These are phyloP conservation scores for Folsomia manolachei DNA, from an alignment of 2,888 invertebrate species.

Conservation along the genomic window DNA sequence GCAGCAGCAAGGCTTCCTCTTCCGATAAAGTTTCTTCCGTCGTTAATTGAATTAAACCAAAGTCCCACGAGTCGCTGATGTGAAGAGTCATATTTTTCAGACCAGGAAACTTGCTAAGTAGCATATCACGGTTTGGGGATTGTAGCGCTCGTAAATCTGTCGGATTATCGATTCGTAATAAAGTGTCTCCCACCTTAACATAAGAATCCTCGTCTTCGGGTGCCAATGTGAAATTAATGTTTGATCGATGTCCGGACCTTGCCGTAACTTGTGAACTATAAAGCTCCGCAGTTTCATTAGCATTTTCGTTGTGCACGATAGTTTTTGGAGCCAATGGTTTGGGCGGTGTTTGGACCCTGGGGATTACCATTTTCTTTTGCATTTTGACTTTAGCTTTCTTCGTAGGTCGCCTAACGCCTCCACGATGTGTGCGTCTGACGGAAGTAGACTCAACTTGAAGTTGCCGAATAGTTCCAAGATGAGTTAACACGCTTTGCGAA, in stretches of 20 bases:
- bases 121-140: not conserved
- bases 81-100: slow-evolving; percentile 12
- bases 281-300: slow-evolving; percentile 22
- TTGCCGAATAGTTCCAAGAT: not conserved
- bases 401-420: slow-evolving; percentile 12
- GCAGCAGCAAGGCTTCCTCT: slow-evolving; percentile 14
- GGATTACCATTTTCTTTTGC: not conserved
- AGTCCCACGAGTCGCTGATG: not conserved
- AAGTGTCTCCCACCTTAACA: not conserved
- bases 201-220: not conserved
- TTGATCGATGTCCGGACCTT: not conserved
- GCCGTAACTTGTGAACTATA: not conserved
- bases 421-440: not conserved
- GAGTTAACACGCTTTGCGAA: not conserved
- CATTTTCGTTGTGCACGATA: slow-evolving; percentile 25
- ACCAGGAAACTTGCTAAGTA: slow-evolving; percentile 9
- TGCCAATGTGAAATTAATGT: not conserved
- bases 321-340: slow-evolving; percentile 28
- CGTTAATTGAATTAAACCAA: slow-evolving; percentile 28
- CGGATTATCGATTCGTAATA: not conserved
- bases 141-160: not conserved
- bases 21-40: slow-evolving; percentile 20
- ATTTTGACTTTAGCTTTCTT: slow-evolving; percentile 8
- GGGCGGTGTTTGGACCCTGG: slow-evolving; percentile 16
- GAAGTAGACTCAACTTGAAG: not conserved